Evolutionary conservation across 2,797 vertebrate genomes (phyloP).

Genomic region (Pampus argenteus): DNA sequence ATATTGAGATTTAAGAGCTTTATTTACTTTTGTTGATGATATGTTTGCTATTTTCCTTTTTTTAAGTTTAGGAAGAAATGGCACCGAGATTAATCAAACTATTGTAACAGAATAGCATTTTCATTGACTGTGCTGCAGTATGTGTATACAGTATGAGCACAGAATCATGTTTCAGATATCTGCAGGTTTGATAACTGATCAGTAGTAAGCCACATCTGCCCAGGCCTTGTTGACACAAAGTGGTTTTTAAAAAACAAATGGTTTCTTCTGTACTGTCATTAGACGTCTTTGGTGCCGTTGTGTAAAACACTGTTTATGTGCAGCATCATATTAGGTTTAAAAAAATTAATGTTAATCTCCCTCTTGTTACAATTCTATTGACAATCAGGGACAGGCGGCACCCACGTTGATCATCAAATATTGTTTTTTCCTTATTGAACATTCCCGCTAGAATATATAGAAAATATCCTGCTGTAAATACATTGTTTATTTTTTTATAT

Average conservation of each 20-base stretch:
- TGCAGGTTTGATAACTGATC: slow-evolving; percentile 32
- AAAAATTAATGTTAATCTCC: slow-evolving; percentile 45
- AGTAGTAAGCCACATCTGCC: slow-evolving; percentile 31
- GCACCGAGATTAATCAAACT: slow-evolving; percentile 28
- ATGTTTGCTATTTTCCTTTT: slow-evolving; percentile 24
- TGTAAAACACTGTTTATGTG: slow-evolving; percentile 49
- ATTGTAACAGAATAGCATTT: slow-evolving; percentile 27
- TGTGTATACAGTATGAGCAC: slow-evolving; percentile 34
- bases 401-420: slow-evolving; percentile 80
- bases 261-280: slow-evolving; percentile 42
- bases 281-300: slow-evolving; percentile 56
- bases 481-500: slow-evolving; percentile 89
- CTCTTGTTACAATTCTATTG: slow-evolving; percentile 87
- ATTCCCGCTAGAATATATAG: slow-evolving; percentile 92
- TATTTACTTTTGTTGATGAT: slow-evolving; percentile 43
- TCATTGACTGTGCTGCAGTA: slow-evolving; percentile 16
- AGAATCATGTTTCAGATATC: slow-evolving; percentile 28
- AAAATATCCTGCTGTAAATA: slow-evolving; percentile 92
- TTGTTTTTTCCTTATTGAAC: slow-evolving; percentile 82
- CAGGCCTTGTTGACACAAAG: slow-evolving; percentile 29
- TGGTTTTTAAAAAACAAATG: slow-evolving; percentile 34
- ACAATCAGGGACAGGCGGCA: slow-evolving; percentile 93
- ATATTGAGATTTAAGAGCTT: slow-evolving; percentile 51
- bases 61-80: slow-evolving; percentile 29
- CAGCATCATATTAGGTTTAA: slow-evolving; percentile 47